Evolutionary conservation across 2,888 invertebrate species (phyloP).

Genomic region (Patella caerulea): DNA sequence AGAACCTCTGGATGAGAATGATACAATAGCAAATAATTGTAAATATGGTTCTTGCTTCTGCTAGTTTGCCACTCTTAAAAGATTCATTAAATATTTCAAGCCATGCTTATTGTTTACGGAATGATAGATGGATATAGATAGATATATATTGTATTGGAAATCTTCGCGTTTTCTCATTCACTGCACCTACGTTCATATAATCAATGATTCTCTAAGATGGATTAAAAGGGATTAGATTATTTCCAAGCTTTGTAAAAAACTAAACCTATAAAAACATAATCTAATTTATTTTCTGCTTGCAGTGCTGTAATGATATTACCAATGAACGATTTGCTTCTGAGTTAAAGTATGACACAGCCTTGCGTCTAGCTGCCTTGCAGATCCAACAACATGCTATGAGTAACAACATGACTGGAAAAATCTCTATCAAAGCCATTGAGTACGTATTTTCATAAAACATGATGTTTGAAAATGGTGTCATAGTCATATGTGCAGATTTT

Average conservation of each 20-base stretch:
- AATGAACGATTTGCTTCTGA: conserved; percentile 92
- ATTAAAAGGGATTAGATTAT: background rate
- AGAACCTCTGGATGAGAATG: too few relatives aligned
- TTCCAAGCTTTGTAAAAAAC: background rate
- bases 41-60: too few relatives aligned
- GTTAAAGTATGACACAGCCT: conserved; percentile 87
- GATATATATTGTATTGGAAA: background rate
- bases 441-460: conserved; percentile 75
- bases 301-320: conserved; percentile 93
- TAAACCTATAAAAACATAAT: background rate
- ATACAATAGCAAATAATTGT: too few relatives aligned
- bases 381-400: conserved; percentile 91
- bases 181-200: background rate
- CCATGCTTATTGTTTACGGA: too few relatives aligned
- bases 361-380: conserved; percentile 89
- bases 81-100: too few relatives aligned
- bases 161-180: background rate
- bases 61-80: too few relatives aligned
- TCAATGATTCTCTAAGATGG: background rate
- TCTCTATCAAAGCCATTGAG: conserved; percentile 89
- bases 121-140: too few relatives aligned
- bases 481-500: background rate
- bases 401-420: conserved; percentile 84
- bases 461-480: background rate
- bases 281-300: conserved; percentile 44